Conservation (phyloP, 2,113 vertebrate species). For the Okapia johnstoni region DNA sequence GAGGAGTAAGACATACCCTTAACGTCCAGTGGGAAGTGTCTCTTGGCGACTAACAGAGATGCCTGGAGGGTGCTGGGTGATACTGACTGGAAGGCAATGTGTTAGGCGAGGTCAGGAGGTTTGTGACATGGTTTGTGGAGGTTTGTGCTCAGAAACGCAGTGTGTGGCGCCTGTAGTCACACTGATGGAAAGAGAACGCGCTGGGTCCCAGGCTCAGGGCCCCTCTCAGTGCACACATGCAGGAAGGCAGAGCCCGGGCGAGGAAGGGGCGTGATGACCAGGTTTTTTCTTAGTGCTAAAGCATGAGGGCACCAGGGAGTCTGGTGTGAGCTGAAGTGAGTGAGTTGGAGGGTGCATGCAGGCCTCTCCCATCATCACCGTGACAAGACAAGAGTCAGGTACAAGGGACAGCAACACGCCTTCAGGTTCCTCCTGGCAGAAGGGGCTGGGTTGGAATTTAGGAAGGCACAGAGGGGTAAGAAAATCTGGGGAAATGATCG, state of each 20-base stretch:
- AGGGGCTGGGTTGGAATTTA: background rate
- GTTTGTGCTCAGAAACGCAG: background rate
- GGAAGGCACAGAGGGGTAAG: background rate
- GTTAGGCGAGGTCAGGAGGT: background rate
- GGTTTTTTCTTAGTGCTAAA: background rate
- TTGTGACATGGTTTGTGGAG: background rate
- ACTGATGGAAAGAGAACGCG: background rate
- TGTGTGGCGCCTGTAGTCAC: fast-evolving
- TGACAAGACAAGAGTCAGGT: background rate
- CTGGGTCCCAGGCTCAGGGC: background rate
- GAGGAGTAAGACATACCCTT: background rate
- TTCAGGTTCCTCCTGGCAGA: background rate
- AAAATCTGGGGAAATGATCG: background rate
- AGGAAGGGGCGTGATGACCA: background rate
- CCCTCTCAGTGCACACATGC: fast-evolving
- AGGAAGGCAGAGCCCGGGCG: background rate
- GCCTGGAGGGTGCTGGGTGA: fast-evolving
- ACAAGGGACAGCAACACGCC: background rate
- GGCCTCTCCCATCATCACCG: fast-evolving
- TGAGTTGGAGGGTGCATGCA: fast-evolving
- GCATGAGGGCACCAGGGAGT: background rate
- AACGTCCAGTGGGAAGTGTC: background rate
- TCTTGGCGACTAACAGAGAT: background rate
- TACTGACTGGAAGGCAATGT: background rate
- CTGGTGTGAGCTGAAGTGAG: background rate